Evolutionary conservation across 2,797 vertebrate species (phyloP).

Genomic region (Uromys caudimaculatus): DNA sequence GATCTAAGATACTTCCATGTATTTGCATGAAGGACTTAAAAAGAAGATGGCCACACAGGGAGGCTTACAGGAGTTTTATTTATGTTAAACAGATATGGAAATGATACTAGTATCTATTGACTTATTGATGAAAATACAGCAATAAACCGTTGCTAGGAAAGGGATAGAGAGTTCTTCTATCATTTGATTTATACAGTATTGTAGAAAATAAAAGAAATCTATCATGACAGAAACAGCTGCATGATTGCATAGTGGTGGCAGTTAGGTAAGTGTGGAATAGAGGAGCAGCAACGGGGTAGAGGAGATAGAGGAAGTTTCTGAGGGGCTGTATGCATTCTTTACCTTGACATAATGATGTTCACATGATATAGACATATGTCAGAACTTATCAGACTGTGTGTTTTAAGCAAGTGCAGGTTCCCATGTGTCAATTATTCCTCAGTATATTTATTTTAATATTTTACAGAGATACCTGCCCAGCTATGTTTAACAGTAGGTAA

Average conservation of each 20-base stretch:
- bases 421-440: neutral
- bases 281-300: neutral
- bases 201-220: slow-evolving; percentile 13
- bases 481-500: neutral
- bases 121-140: slow-evolving; percentile 3
- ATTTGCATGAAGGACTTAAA: slow-evolving; percentile 24
- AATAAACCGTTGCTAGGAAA: neutral
- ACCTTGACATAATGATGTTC: neutral
- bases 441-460: neutral
- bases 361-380: neutral
- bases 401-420: neutral
- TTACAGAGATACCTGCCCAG: neutral
- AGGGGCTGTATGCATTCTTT: neutral
- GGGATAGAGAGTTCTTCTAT: neutral
- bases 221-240: neutral
- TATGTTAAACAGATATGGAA: neutral
- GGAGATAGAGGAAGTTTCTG: neutral
- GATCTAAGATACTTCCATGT: neutral
- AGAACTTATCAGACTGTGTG: neutral
- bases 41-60: neutral
- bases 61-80: neutral
- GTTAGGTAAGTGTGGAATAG: neutral
- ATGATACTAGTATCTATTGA: neutral
- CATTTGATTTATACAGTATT: slow-evolving; percentile 12
- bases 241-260: neutral